Base-by-base conservation (phyloP, 2,888 invertebrate genomes). In the Ganaspis brasiliensis region DNA sequence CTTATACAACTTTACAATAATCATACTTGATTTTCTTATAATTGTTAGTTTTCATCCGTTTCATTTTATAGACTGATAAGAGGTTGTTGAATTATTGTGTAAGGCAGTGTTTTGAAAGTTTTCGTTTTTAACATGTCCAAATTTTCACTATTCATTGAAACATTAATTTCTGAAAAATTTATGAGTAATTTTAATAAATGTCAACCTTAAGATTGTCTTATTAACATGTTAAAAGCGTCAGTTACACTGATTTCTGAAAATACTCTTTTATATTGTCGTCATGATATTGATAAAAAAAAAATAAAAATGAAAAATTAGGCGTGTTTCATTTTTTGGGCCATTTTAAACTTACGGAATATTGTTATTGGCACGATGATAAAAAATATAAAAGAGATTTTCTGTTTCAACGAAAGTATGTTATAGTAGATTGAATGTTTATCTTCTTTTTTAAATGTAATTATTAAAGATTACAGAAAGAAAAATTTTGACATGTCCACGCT, bases 391-490 rank as follows among this genome's bases (percentile, higher is more conserved):
- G 14, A 16, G n/a, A 21, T 14, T 67, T 67, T 67, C 45, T 67
- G n/a, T 67, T 35, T 67, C 40, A 37, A 21, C 63, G 40, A 45
- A n/a, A 31, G 26, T 57, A 24, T 26, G 26, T 31, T 40, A 19
- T 8, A 40, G 1, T 59, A 16, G 10, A 21, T 37, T 21, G 12
- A 40, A 10, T 40, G 21, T 21, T 40, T 63, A 35, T 24, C 14
- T 14, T 40, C 24, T 40, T 59, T 14, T 19, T 63, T 9, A 63
- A 63, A 63, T 63, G 19, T 59, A 59, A 31, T 59, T 16, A 35
- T 67, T n/a, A 49, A 45, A 24, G n/a, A 24, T 16, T 49, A 24
- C 16, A 19, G 19, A 52, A 52, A 52, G 45, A 16, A 67, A 49
- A 67, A 5, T n/a, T n/a, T 45, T 45, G 24, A 24, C 45, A 45